Evolutionary conservation across 2,888 invertebrate species (phyloP), one percentile per base, ranked within the genome.

Genomic region (Troides helena): DNA sequence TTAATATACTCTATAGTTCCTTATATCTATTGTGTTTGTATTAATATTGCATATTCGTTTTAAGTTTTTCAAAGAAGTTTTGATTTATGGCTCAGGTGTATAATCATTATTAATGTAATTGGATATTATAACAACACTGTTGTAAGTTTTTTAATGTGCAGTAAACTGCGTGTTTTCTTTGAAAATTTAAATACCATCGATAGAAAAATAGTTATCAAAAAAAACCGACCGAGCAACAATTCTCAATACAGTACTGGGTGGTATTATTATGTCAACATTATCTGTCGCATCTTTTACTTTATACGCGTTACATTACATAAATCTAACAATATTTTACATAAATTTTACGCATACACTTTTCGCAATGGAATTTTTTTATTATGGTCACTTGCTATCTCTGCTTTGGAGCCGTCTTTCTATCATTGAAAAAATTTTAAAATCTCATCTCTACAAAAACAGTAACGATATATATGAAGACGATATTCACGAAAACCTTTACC

Each of bases 311-410:
- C 23, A 43, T 39, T 62, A n/a, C 57, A 1, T 30, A 5, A 57
- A 12, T 2, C 14, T 8, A 14, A 10, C 6, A 62, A 8, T 46
- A 6, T 0, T 68, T 0, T 58, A 39, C 14, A 30, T 62, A 46
- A 17, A 6, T 8, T 14, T 46, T 7, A 6, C 14, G 6, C 43
- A 56, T 1, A n/a, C 12, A 6, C 25, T 58, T 0, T 46, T 8
- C 30, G 12, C 21, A 30, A 10, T 30, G 10, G 68, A 68, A 53
- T 3, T 62, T 1, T 68, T 68, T 57, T 3, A 17, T 21, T 62
- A 68, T 21, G 68, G 68, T 30, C 62, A 68, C 21, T 21, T 68
- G 17, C 57, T 68, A 21, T 43, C 46, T 8, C 18, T 68, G 21
- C 43, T 68, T 30, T 17, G 46, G 25, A 57, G 57, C 30, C 68